Evolutionary conservation across 2,113 vertebrate genomes (phyloP), one percentile per base, ranked within the genome.

Genomic region (Myocastor coypus): DNA sequence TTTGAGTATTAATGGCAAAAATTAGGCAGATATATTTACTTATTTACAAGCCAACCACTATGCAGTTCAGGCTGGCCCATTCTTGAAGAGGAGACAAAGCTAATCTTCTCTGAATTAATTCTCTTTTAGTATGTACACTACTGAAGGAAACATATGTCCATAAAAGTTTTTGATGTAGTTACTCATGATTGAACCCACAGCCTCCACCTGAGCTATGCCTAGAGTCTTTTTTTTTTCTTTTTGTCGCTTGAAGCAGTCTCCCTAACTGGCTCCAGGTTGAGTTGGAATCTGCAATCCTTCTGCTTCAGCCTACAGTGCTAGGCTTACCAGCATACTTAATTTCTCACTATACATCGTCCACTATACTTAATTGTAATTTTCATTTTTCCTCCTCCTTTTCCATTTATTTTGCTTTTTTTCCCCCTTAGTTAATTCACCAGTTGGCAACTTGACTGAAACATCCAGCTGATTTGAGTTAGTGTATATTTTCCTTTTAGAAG

Each of bases 1-100:
- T 37, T 95, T 90, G 24, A 8, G 22, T 52, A 84, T n/a, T 42
- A 20, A 87, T 89, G 19, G 20, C 78, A 92, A 94, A 83, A 81
- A 34, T 92, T 83, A 7, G 57, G 64, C 40, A 64, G 32, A 69
- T 84, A 89, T 91, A 88, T 37, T 69, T 37, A 91, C 30, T 80
- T 37, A 71, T 64, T 61, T 89, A 13, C 7, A 30, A 40, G 46
- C 12, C n/a, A n/a, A n/a, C n/a, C n/a, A n/a, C n/a, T n/a, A n/a
- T n/a, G n/a, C n/a, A n/a, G n/a, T n/a, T n/a, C n/a, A n/a, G n/a
- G n/a, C n/a, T n/a, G n/a, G n/a, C n/a, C n/a, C 42, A 81, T 26
- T 24, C 20, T 55, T 94, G 63, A 96, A 66, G 17, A 55, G 5
- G 7, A 32, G 30, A 80, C 3, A 75, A 20, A 34, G 59, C 17